These are phyloP conservation scores for Speoplatyrhinus poulsoni DNA, from an alignment of 2,113 vertebrate species.

Conservation along the genomic window DNA sequence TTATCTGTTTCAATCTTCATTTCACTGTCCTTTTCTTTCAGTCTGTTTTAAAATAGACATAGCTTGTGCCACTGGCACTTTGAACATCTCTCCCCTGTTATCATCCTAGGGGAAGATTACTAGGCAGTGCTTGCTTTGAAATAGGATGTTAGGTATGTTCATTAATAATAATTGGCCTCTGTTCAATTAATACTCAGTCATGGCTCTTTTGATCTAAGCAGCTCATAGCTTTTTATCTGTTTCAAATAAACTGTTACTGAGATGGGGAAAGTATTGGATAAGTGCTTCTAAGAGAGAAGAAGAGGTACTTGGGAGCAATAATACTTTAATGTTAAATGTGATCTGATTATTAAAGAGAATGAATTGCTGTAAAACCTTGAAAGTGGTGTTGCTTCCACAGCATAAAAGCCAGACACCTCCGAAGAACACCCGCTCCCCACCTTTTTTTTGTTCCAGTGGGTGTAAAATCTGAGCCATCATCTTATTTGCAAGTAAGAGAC, in stretches of 20 bases:
- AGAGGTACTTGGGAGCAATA: constrained; percentile 22
- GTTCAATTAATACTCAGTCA: constrained; percentile 60
- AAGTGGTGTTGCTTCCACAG: not conserved
- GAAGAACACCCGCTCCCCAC: no score
- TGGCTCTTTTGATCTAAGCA: constrained; percentile 60
- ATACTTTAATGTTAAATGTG: constrained; percentile 28
- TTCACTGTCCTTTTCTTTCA: constrained; percentile 18
- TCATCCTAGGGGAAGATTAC: constrained; percentile 21
- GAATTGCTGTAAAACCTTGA: constrained; percentile 7
- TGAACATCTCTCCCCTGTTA: constrained; percentile 34
- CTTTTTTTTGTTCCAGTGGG: no score
- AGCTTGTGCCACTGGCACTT: constrained; percentile 40
- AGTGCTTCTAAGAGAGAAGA: not conserved
- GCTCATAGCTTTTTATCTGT: constrained; percentile 31
- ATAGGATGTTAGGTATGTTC: constrained; percentile 51
- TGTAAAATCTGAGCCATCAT: no score
- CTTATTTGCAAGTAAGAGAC: not conserved
- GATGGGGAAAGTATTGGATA: not conserved
- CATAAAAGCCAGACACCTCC: not conserved
- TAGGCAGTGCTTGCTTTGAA: constrained; percentile 57
- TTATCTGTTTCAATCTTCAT: constrained; percentile 1
- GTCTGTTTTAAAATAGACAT: constrained; percentile 31
- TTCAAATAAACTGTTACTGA: constrained; percentile 28
- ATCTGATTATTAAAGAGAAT: constrained; percentile 13
- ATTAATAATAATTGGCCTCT: constrained; percentile 74